Evolutionary conservation across 2,797 vertebrate species (phyloP).

Genomic region (Gadopsis marmoratus): DNA sequence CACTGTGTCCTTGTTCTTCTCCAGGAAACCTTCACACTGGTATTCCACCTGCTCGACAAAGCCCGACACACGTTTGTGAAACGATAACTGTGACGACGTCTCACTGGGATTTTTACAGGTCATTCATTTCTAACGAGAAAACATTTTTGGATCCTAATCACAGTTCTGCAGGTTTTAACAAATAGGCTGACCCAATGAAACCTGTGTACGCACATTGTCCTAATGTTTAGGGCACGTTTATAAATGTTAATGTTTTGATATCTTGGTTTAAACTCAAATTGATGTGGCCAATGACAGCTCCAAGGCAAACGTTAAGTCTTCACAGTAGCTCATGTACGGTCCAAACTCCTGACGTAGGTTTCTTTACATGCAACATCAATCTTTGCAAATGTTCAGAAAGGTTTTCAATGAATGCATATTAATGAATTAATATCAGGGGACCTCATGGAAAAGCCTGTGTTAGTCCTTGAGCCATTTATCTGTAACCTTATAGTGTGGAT

Average conservation of each 20-base stretch:
- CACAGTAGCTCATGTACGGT: neutral
- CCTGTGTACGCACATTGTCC: neutral
- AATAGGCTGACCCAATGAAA: neutral
- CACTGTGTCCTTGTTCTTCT: conserved; percentile 99
- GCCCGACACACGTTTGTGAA: conserved; percentile 26
- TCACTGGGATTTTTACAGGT: neutral
- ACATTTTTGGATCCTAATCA: neutral
- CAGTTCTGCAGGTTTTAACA: neutral
- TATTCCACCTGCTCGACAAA: conserved; percentile 92
- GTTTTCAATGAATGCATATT: conserved; percentile 9
- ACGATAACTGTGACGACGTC: neutral
- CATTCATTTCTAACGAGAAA: neutral
- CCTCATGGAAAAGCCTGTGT: conserved; percentile 10
- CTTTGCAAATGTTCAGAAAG: conserved; percentile 2
- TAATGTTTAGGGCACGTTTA: neutral
- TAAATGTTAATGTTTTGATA: neutral
- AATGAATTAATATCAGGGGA: conserved; percentile 26
- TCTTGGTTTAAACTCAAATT: neutral
- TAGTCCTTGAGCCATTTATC: conserved; percentile 34
- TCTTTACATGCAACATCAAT: conserved; percentile 9
- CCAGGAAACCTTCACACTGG: conserved; percentile 97
- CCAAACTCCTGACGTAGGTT: neutral
- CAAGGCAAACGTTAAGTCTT: neutral
- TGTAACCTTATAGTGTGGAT: conserved; percentile 61
- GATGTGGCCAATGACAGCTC: neutral